Conservation (phyloP, 2,888 invertebrate species). For the Drosophila parthenogenetica region DNA sequence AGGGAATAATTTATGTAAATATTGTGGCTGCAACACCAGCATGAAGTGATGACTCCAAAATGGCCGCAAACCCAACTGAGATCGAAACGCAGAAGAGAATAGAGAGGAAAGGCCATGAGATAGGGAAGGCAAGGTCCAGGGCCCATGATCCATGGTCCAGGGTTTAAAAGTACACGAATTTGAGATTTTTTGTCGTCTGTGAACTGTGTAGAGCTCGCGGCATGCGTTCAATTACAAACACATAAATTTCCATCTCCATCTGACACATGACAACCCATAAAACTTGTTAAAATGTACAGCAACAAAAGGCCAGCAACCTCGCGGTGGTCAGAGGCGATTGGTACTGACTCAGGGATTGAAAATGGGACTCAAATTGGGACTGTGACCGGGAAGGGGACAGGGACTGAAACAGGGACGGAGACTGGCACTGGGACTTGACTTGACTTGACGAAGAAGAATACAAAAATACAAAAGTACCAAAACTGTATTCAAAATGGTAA, state of each 20-base stretch:
- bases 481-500: conserved; percentile 75
- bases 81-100: background rate
- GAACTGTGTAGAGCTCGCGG: conserved; percentile 55
- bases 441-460: conserved; percentile 15
- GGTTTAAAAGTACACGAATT: conserved; percentile 29
- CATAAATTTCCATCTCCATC: conserved; percentile 84
- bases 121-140: conserved; percentile 6
- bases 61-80: conserved; percentile 38
- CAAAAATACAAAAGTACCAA: conserved; percentile 31
- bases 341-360: background rate
- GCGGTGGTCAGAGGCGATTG: conserved; percentile 54
- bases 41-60: conserved; percentile 49
- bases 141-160: conserved; percentile 1
- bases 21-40: conserved; percentile 56
- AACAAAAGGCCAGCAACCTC: conserved; percentile 71
- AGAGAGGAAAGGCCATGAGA: background rate
- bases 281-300: conserved; percentile 80
- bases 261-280: conserved; percentile 85
- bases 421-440: conserved; percentile 11
- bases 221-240: conserved; percentile 84
- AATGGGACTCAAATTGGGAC: conserved; percentile 31
- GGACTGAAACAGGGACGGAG: conserved; percentile 28
- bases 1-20: conserved; percentile 84
- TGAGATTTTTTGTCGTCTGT: conserved; percentile 34
- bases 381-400: background rate